Base-by-base conservation (phyloP, 2,888 invertebrate species). In the Falcaria lacertinaria region DNA sequence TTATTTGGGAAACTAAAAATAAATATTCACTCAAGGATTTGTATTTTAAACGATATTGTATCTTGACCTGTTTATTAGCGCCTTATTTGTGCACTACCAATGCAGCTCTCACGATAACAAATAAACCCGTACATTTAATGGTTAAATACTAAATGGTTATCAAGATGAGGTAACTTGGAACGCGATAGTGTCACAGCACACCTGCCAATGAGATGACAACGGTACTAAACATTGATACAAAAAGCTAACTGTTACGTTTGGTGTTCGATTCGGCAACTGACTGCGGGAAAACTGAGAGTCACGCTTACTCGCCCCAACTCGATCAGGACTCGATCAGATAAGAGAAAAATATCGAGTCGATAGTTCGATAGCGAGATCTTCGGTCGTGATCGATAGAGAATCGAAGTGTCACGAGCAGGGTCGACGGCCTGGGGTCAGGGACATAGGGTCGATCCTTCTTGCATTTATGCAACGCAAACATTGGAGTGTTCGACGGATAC, bases 321-420 rank as follows among this genome's bases (percentile, higher is more conserved):
- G 64, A 57, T 64, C 59, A 56, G 53, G 63, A 71, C 68, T 65
- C 69, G 73, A 83, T 85, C 84, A 74, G 86, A 86, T 85, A 86
- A 81, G 64, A 69, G 71, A 78, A 80, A 82, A 83, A 80, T 80
- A 81, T 80, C 74, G 74, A 79, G 74, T 66, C 80, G 80, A 81
- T 80, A 66, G 67, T 66, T 66, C 69, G 73, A 77, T 71, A 65
- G 69, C 68, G 68, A 79, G 80, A 80, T 83, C 73, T 63, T 55
- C 55, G 66, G 85, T 89, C 89, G 88, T 88, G 89, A 88, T 88
- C 88, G 86, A 88, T 88, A 80, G 84, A 81, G 78, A 80, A 86
- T 84, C 85, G 81, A 86, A 87, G 83, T 88, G 88, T 88, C 89
- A 89, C 89, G 89, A 75, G 80, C 80, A 71, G 73, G 85, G 78